A percentile compares a stretch with the other conserved stretches of the same genome.
phyloP scores from a whole-genome alignment of 2,797 vertebrate species.

The Neosalanx taihuensis region DNA sequence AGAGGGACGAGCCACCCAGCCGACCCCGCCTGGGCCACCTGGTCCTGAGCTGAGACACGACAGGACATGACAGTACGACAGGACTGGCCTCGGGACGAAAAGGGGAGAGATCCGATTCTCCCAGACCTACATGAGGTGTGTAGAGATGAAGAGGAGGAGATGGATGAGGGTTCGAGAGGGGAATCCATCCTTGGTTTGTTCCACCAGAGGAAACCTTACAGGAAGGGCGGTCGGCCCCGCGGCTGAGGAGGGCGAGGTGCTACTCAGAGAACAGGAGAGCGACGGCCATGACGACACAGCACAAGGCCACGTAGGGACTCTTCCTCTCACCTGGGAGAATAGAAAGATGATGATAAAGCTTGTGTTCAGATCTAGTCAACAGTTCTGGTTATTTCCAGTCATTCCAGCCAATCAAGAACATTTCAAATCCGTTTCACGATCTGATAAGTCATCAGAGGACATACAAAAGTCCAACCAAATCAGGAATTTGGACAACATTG shows the following conservation, averaged over 20 bases:
- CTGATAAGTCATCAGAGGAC: no score
- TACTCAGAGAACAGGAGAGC: conserved; percentile 83
- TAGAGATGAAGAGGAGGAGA: not conserved
- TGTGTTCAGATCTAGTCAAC: not conserved
- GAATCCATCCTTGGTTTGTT: not conserved
- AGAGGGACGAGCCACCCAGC: not conserved
- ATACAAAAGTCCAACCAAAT: no score
- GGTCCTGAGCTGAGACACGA: not conserved
- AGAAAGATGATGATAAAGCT: not conserved
- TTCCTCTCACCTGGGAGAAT: conserved; percentile 75
- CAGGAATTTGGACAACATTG: no score
- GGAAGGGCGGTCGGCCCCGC: no score
- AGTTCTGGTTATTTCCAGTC: not conserved
- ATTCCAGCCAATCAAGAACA: no score
- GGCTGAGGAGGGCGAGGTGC: conserved; percentile 10
- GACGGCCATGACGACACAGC: conserved; percentile 85
- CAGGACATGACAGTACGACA: not conserved
- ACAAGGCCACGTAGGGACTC: conserved; percentile 82
- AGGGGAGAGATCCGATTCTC: not conserved
- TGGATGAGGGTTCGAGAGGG: not conserved
- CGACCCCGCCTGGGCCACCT: not conserved
- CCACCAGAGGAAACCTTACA: not conserved
- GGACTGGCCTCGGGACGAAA: not conserved
- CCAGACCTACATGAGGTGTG: not conserved
- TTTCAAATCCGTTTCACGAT: no score